Evolutionary conservation across 2,888 invertebrate species (phyloP), one percentile per base, ranked within the genome.

Genomic region (Eupithecia subfuscata): DNA sequence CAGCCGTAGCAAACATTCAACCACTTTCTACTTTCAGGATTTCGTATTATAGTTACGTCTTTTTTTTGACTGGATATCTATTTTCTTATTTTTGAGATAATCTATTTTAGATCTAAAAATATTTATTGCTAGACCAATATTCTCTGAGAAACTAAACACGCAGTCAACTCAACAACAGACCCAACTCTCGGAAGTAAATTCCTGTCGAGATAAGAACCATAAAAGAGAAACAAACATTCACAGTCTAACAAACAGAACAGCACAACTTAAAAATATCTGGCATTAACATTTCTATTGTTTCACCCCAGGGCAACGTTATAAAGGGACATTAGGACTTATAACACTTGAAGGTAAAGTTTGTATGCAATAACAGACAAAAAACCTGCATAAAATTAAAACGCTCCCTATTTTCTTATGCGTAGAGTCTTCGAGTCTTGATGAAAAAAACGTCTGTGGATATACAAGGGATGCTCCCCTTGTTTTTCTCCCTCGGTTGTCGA

Each of bases 221-320:
- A 64, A 74, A 76, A 75, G 30, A 71, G 70, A 74, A 75, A 74
- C 71, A 73, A 74, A 69, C 73, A 72, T 75, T 74, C 79, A 69
- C 74, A 72, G 74, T 74, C 79, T 77, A 82, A 83, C 75, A 85
- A 86, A 85, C 83, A 78, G 71, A 73, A 70, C 60, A 18, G 88
- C 22, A 60, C 22, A 60, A 86, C 89, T 89, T 91, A 92, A 92
- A 93, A 92, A 92, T 91, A 90, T 87, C 90, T 86, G 82, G 87
- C 89, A 91, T 91, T 92, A 91, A 90, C 91, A 93, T 93, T 93
- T 91, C 87, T 91, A 93, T 93, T 93, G 93, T 94, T 90, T 90
- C 85, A 82, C 90, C 90, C 86, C 81, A 82, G 88, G 65, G 69
- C 87, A 88, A 91, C 30, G 87, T 91, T 92, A 89, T 91, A 91